Evolutionary conservation across 2,797 vertebrate species (phyloP).

Genomic region (Poecile montanus): DNA sequence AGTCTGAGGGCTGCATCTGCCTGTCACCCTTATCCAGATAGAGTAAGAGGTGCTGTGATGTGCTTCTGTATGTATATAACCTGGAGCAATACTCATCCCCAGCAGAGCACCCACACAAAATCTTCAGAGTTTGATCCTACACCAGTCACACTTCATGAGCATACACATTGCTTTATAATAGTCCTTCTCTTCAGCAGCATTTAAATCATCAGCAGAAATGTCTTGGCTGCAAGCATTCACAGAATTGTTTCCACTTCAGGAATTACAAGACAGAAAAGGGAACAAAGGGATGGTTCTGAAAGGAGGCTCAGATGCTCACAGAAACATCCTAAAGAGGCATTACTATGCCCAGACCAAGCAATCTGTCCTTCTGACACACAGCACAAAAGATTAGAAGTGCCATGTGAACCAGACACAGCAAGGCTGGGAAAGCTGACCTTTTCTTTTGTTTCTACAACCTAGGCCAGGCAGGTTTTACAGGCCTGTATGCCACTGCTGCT

Average conservation of each 20-base stretch:
- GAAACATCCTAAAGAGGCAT: not conserved
- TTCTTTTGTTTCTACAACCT: not conserved
- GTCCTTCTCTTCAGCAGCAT: constrained; percentile 3
- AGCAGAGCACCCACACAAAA: not conserved
- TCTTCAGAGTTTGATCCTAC: constrained; percentile 10
- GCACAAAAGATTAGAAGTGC: not conserved
- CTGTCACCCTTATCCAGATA: not conserved
- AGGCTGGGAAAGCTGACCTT: not conserved
- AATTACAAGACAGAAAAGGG: constrained; percentile 1
- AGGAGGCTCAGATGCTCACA: not conserved
- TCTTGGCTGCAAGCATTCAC: not conserved
- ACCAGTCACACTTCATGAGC: not conserved
- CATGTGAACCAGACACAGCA: not conserved
- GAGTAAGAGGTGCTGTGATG: not conserved
- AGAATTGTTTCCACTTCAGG: not conserved
- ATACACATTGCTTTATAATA: constrained; percentile 23
- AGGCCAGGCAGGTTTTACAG: not conserved
- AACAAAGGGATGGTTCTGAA: not conserved
- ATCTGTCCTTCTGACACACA: not conserved
- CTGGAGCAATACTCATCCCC: not conserved
- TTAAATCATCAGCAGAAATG: constrained; percentile 13
- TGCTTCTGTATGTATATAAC: not conserved
- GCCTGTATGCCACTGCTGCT: not conserved
- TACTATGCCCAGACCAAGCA: not conserved
- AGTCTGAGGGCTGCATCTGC: not conserved